Evolutionary conservation across 1,140 invertebrate species (phyloP).

Genomic region (Venustaconcha ellipsiformis): DNA sequence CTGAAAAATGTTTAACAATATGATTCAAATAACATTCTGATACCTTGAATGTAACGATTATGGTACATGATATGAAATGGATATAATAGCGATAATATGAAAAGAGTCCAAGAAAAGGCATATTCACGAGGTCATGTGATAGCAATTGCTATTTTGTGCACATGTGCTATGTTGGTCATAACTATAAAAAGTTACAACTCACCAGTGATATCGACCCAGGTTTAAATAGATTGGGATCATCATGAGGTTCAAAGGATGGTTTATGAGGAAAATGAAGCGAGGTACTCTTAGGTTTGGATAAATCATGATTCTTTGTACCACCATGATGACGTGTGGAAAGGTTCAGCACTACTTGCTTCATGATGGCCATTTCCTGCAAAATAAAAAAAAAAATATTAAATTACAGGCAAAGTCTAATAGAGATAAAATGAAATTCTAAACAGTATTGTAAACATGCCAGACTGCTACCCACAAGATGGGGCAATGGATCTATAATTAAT

Average conservation of each 20-base stretch:
- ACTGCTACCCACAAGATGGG: no score
- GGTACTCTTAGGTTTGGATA: constrained; percentile 41
- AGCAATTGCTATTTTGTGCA: not conserved
- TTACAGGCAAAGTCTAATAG: no score
- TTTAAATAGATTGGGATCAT: constrained; percentile 54
- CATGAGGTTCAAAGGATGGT: constrained; percentile 41
- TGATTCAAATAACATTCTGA: no score
- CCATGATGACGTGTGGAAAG: constrained; percentile 50
- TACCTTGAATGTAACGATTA: no score
- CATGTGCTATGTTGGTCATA: not conserved
- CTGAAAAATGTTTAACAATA: no score
- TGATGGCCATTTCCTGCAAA: constrained; percentile 59
- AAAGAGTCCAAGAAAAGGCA: no score
- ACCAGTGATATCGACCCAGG: constrained; percentile 58
- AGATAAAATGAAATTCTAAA: no score
- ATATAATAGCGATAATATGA: no score
- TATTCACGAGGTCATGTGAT: no score
- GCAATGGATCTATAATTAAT: no score
- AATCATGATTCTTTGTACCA: constrained; percentile 40
- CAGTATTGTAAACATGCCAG: no score
- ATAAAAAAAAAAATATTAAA: not conserved
- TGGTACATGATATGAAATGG: no score
- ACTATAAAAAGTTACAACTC: not conserved
- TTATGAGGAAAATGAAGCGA: constrained; percentile 37
- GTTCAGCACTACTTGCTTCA: constrained; percentile 62